Evolutionary conservation across 1,140 invertebrate genomes (phyloP).

Genomic region (Leptoteleia sp.): DNA sequence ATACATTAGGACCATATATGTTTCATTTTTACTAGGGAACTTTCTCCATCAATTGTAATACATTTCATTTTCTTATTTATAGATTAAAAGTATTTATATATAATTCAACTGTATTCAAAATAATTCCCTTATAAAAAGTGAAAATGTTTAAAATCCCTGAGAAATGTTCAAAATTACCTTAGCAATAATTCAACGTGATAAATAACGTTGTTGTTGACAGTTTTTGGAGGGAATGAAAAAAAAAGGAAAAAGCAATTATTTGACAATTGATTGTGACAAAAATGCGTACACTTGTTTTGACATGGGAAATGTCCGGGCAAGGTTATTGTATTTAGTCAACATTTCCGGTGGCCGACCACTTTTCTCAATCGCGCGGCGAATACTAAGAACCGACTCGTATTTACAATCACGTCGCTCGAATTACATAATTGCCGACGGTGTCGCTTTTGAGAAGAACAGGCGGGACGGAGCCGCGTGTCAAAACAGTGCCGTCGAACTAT

Average conservation of each 20-base stretch:
- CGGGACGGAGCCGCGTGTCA: constrained; percentile 36
- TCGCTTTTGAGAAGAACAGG: constrained; percentile 33
- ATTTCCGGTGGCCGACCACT: constrained; percentile 47
- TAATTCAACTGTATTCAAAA: too few relatives aligned
- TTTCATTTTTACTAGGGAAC: too few relatives aligned
- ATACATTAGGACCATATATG: too few relatives aligned
- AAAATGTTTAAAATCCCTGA: too few relatives aligned
- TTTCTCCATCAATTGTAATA: too few relatives aligned
- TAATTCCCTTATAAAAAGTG: too few relatives aligned
- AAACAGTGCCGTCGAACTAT: constrained; percentile 30
- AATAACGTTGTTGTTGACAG: too few relatives aligned
- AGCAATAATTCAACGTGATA: too few relatives aligned
- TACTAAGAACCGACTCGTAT: constrained; percentile 29
- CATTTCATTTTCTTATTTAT: too few relatives aligned
- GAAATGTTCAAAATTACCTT: too few relatives aligned
- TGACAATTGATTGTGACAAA: neutral
- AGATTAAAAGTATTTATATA: too few relatives aligned
- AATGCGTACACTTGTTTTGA: constrained; percentile 21
- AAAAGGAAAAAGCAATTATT: neutral
- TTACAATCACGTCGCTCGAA: constrained; percentile 40
- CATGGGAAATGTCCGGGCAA: constrained; percentile 40
- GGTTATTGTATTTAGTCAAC: constrained; percentile 39
- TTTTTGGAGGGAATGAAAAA: too few relatives aligned
- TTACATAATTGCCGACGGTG: constrained; percentile 40
- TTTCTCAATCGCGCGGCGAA: constrained; percentile 30